A percentile compares a stretch with the other conserved stretches of the same genome.
Conservation (phyloP, 2,888 invertebrate genomes). For the Apamea sordens region DNA sequence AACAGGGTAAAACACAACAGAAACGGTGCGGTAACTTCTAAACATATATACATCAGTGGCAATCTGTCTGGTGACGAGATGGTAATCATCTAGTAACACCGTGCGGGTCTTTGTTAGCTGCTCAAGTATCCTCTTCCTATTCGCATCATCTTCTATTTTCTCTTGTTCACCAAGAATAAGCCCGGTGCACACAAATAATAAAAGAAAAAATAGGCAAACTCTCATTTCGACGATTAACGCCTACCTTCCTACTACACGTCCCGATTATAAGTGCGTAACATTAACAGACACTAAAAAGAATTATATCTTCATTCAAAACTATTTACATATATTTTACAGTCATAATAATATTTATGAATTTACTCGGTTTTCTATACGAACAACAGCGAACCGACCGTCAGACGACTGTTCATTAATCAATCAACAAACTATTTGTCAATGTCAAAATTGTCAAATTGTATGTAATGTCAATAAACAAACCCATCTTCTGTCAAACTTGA, state of each 20-base stretch:
- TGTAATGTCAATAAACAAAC: slow-evolving; percentile 26
- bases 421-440: slow-evolving; percentile 51
- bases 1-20: slow-evolving; percentile 85
- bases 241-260: slow-evolving; percentile 74
- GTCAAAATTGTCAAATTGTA: no score
- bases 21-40: slow-evolving; percentile 87
- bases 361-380: slow-evolving; percentile 8
- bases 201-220: slow-evolving; percentile 78
- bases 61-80: slow-evolving; percentile 85
- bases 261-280: slow-evolving; percentile 50
- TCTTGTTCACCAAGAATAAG: slow-evolving; percentile 81
- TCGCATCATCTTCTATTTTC: slow-evolving; percentile 77
- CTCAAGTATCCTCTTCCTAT: slow-evolving; percentile 83
- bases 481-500: background rate
- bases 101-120: slow-evolving; percentile 84
- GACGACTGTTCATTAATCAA: slow-evolving; percentile 47
- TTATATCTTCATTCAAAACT: slow-evolving; percentile 41
- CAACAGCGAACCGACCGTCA: slow-evolving; percentile 26
- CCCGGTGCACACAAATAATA: slow-evolving; percentile 81
- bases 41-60: slow-evolving; percentile 87
- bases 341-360: slow-evolving; percentile 30
- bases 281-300: slow-evolving; percentile 36
- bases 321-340: slow-evolving; percentile 34
- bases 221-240: slow-evolving; percentile 77
- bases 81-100: slow-evolving; percentile 83